Evolutionary conservation across 2,113 vertebrate genomes (phyloP).

Genomic region (Centropus unirufus): DNA sequence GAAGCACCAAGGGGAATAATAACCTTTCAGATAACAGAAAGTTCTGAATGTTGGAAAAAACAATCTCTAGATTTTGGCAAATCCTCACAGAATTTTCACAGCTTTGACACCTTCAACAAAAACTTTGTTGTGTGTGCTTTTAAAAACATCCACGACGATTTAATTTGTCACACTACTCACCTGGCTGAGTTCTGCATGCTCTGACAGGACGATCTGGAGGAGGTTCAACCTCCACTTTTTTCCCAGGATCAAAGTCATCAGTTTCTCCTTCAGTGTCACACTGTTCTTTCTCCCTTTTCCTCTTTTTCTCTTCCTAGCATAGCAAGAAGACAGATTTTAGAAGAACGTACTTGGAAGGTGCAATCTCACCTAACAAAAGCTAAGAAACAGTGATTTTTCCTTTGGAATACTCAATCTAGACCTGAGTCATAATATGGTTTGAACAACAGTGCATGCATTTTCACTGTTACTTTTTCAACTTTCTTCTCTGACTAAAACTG

Average conservation of each 20-base stretch:
- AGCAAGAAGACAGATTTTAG: neutral
- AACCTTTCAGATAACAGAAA: neutral
- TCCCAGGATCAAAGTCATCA: constrained; percentile 87
- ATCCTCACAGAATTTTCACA: neutral
- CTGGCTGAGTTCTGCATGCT: constrained; percentile 93
- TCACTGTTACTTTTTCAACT: neutral
- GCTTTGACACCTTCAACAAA: neutral
- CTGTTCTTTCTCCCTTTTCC: constrained; percentile 91
- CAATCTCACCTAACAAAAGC: neutral
- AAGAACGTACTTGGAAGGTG: accelerated
- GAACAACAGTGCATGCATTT: neutral
- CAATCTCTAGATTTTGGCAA: neutral
- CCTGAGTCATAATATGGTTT: neutral
- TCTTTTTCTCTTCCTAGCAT: constrained; percentile 89
- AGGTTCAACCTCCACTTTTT: constrained; percentile 89
- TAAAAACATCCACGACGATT: neutral
- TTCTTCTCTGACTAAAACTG: neutral
- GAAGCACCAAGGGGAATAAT: neutral
- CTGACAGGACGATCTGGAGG: constrained; percentile 89
- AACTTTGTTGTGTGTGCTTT: neutral
- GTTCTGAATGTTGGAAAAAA: neutral
- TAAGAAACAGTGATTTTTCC: neutral
- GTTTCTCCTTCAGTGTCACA: constrained; percentile 87
- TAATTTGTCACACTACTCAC: constrained; percentile 55
- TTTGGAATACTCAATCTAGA: neutral